Evolutionary conservation across 2,797 vertebrate species (phyloP), one percentile per base, ranked within the genome.

Genomic region (Danio aesculapii): DNA sequence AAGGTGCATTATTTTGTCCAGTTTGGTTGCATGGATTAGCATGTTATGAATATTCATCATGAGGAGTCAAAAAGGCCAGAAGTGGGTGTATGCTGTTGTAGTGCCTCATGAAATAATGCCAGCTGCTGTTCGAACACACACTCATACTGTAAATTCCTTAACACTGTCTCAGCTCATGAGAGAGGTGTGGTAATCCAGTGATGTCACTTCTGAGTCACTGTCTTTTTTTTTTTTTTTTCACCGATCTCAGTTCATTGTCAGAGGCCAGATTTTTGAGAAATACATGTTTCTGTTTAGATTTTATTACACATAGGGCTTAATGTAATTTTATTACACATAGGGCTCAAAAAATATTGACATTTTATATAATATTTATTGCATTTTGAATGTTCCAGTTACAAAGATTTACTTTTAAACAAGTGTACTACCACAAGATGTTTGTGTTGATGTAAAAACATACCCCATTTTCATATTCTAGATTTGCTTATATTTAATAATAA

Each of bases 31-130:
- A 6, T 41, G 6, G 58, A n/a, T 62, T 50, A 62, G 62, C 74
- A 30, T 66, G 11, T 66, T 12, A 41, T 75, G 47, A 63, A 64
- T 47, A 47, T 77, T 67, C 12, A 57, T 67, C 14, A 21, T 21
- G 17, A 9, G 3, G 6, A 39, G 14, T 8, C 14, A 0, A 8
- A 17, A 17, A n/a, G 30, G 19, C 8, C 9, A 11, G 30, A 16
- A 59, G 39, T 41, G 12, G 47, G 13, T 79, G 75, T 49, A 19
- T 43, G 30, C 6, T 39, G 6, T 8, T 46, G 62, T 19, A 62
- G 52, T 68, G 30, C 61, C 41, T 12, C 14, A 49, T 73, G n/a
- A 16, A 57, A 57, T 39, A 21, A 55, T n/a, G 41, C 16, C 30
- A 53, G 2, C 4, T 21, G 6, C 19, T 10, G 14, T 59, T 47